A percentile compares a stretch with the other conserved stretches of the same genome.
Evolutionary conservation across 2,113 vertebrate genomes (phyloP).

Genomic region (Mesocricetus auratus): DNA sequence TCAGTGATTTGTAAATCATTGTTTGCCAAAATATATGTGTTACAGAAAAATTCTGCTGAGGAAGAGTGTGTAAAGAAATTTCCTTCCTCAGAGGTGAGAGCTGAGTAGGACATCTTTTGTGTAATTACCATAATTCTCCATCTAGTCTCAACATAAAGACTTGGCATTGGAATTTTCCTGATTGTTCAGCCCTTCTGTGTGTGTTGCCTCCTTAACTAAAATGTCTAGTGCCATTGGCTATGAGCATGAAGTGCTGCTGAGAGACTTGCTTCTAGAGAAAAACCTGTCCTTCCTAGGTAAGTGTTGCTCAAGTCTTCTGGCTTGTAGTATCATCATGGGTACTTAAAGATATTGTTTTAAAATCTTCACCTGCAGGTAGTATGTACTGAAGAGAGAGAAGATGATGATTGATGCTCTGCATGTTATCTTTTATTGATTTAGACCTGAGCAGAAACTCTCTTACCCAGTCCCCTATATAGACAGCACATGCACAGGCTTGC

Average conservation of each 20-base stretch:
- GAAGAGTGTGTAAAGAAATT: not conserved
- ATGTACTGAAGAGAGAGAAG: slow-evolving; percentile 81
- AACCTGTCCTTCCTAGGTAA: slow-evolving; percentile 98
- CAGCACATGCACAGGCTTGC: slow-evolving; percentile 85
- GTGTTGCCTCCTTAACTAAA: slow-evolving; percentile 88
- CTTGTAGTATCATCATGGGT: slow-evolving; percentile 53
- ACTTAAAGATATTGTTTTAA: slow-evolving; percentile 77
- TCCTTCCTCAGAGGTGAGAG: not conserved
- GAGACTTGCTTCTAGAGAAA: slow-evolving; percentile 94
- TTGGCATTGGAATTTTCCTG: not conserved
- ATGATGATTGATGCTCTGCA: slow-evolving; percentile 88
- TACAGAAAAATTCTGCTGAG: not conserved
- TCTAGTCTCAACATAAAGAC: not conserved
- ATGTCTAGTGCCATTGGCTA: slow-evolving; percentile 94
- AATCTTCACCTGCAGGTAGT: slow-evolving; percentile 71
- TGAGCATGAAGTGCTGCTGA: slow-evolving; percentile 96
- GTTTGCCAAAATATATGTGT: slow-evolving; percentile 10
- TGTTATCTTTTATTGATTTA: slow-evolving; percentile 93
- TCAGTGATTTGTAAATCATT: slow-evolving; percentile 36
- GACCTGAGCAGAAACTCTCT: slow-evolving; percentile 88
- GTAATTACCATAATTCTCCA: not conserved
- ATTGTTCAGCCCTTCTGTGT: not conserved
- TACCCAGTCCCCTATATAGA: slow-evolving; percentile 89
- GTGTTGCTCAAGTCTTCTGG: slow-evolving; percentile 75
- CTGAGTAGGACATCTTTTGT: not conserved